Base-by-base conservation (phyloP, 2,113 vertebrate genomes). In the Mormyrus lacerda region DNA sequence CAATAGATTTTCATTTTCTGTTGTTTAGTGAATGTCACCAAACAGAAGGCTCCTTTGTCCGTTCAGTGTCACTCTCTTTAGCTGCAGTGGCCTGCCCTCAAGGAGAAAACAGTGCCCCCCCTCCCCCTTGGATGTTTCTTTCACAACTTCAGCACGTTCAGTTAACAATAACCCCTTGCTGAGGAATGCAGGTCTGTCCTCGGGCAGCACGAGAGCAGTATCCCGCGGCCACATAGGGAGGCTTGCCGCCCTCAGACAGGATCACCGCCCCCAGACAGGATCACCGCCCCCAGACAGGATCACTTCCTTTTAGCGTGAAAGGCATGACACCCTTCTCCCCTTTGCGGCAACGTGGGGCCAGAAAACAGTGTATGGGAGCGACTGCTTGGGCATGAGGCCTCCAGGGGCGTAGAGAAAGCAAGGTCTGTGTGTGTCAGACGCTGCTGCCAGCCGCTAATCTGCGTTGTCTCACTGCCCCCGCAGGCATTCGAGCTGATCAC, bases 401-500 rank as follows among this genome's bases (percentile, higher is more conserved):
- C 35, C 27, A 58, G 35, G 21, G 8, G 19, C 15, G 1, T 10
- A 48, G 58, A 65, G 65, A 39, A 51, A 39, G 24, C 10, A 1
- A 24, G 39, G 39, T 19, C 61, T 82, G 88, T 86, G 13, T 82
- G 1, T 89, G 7, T 82, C 24, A 21, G 45, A 9, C n/a, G 44
- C 31, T 45, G 13, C 39, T 65, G 55, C 3, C 15, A 85, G 42
- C 89, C 27, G 10, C 42, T 35, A 35, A 53, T 17, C 27, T 3
- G 24, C 53, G 10, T 90, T 35, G 27, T 84, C 4, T 89, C 76
- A 27, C 51, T 89, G 42, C 0, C 86, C 89, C 39, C 89, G 88
- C 87, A 99, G 98, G 94, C 98, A 6, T 99, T 99, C 90, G 98
- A 99, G 91, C 93, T 99, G 69, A 98, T 98, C 31, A 99, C 98